Base-by-base conservation (phyloP, 1,140 invertebrate species). In the Nilaparvata lugens region DNA sequence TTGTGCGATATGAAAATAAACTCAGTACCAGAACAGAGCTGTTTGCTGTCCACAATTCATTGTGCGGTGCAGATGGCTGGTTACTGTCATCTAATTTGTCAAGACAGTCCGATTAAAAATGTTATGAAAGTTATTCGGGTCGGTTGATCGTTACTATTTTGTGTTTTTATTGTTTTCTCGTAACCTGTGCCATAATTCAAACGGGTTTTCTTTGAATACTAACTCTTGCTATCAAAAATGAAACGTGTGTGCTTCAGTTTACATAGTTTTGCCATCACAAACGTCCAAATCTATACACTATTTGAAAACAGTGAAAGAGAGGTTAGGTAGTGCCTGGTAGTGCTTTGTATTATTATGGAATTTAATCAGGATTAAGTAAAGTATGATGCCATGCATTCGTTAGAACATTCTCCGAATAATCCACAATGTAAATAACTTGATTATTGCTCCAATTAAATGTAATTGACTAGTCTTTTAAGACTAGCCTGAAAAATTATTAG, bases 181-280 rank as follows among this genome's bases (percentile, higher is more conserved):
- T 35, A 6, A 4, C 31, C 31, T 35, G 31, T 35, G 31, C 31
- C 31, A 35, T 35, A 35, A 35, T 35, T 35, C 13, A 4, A 35
- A 35, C 4, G 7, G 31, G 9, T 2, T 35, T 11, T 2, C 31
- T 35, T 35, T 11, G 13, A 35, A 35, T 35, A 35, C 31, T 35
- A 35, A 11, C 13, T 11, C 31, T 35, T 35, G 31, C 9, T 23
- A 55, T 4, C 19, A 31, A 55, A 31, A 55, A 55, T 55, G 53
- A 55, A 55, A 55, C 53, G 53, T 55, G 53, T 55, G 53, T 55
- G 25, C 25, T 28, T 28, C 53, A 18, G 25, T 55, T 28, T 55
- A 11, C 35, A 16, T 19, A 55, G 25, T 55, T 19, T 7, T 48
- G 45, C 45, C 45, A 48, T 48, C 45, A 23, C 4, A 19, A 19